A percentile compares a stretch with the other conserved stretches of the same genome.
phyloP scores from a whole-genome alignment of 2,888 invertebrate genomes.

The Mechanitis messenoides region DNA sequence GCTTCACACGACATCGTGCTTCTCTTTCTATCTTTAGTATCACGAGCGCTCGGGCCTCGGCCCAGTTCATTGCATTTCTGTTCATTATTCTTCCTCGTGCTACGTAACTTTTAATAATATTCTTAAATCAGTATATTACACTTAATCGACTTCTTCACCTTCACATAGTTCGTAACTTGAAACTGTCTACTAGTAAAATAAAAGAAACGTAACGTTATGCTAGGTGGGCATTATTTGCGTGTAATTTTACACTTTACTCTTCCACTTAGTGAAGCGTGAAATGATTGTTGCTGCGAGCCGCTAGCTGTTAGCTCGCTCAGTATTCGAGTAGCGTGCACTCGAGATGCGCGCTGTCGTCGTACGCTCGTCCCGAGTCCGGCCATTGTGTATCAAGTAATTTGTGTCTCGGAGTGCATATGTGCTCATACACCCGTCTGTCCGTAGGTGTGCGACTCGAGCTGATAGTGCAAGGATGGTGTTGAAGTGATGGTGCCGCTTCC shows the following conservation, averaged over 20 bases:
- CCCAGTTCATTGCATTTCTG: constrained; percentile 11
- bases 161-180: not conserved
- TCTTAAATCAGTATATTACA: no score
- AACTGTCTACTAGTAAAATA: constrained; percentile 9
- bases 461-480: constrained; percentile 58
- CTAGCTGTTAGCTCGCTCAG: constrained; percentile 40
- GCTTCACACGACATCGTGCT: constrained; percentile 41
- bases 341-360: constrained; percentile 43
- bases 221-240: constrained; percentile 47
- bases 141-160: not conserved
- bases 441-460: constrained; percentile 56
- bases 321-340: constrained; percentile 54
- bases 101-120: not conserved
- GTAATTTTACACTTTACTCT: constrained; percentile 62
- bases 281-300: constrained; percentile 48
- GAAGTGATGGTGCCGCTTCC: constrained; percentile 67
- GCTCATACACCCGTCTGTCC: constrained; percentile 61
- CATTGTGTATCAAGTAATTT: constrained; percentile 38
- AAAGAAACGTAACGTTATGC: constrained; percentile 28
- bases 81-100: constrained; percentile 1
- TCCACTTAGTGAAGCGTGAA: constrained; percentile 64
- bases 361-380: constrained; percentile 32
- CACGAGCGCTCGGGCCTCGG: constrained; percentile 11
- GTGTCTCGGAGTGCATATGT: constrained; percentile 43
- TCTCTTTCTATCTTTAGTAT: constrained; percentile 54